These are phyloP conservation scores for Bombycilla garrulus DNA, from an alignment of 2,113 vertebrate genomes.

Conservation along the genomic window DNA sequence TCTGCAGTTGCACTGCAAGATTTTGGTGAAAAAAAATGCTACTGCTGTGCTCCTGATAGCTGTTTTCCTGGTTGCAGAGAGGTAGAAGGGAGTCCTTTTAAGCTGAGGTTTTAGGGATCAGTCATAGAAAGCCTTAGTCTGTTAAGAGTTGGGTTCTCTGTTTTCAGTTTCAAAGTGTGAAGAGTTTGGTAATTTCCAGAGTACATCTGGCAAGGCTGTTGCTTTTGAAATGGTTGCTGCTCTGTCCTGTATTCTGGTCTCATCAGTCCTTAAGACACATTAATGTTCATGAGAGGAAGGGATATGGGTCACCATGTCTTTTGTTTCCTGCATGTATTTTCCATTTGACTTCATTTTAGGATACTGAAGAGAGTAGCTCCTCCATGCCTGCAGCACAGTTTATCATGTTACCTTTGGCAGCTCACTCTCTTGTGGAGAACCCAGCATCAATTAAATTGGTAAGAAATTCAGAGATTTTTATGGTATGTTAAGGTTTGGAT, in stretches of 20 bases:
- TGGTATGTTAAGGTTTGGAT: not conserved
- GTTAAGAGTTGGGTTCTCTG: not conserved
- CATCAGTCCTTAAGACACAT: not conserved
- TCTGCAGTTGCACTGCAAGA: not conserved
- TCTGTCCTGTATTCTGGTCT: not conserved
- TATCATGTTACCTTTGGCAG: constrained; percentile 89
- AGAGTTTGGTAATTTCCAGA: not conserved
- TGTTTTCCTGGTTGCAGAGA: not conserved
- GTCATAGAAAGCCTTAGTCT: not conserved
- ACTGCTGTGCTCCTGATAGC: not conserved
- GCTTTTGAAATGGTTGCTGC: not conserved
- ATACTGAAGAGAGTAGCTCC: constrained; percentile 77
- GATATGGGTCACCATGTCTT: not conserved
- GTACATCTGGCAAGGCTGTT: not conserved
- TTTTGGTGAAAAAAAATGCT: not conserved
- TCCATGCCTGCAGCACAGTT: constrained; percentile 78
- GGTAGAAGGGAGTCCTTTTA: not conserved
- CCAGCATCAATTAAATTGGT: constrained; percentile 90
- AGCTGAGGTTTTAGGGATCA: not conserved
- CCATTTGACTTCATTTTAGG: constrained; percentile 70
- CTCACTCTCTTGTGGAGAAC: constrained; percentile 78
- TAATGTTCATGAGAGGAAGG: not conserved
- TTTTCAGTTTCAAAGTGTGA: not conserved
- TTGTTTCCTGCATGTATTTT: not conserved
- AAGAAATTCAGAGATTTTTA: constrained; percentile 37